Evolutionary conservation across 1,140 invertebrate genomes (phyloP), one percentile per base, ranked within the genome.

Genomic region (Pantala flavescens): DNA sequence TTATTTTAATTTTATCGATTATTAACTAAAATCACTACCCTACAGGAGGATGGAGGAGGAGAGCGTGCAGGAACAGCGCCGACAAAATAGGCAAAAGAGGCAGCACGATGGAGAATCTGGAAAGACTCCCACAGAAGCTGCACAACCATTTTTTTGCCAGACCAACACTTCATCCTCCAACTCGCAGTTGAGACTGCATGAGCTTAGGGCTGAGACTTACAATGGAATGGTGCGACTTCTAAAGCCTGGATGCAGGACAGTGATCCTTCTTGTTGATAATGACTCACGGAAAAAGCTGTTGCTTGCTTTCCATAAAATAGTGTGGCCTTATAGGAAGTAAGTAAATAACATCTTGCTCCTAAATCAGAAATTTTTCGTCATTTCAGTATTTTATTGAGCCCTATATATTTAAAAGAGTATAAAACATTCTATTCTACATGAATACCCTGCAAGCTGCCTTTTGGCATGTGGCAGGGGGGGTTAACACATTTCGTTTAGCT

Each of bases 311-410:
- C 94, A 97, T 82, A 91, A 91, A 84, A 90, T 92, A 78, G 91
- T 98, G 72, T 97, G 94, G 91, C 96, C 96, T 19, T 97, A 98
- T 81, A 88, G 96, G 81, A 95, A 94, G 93, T 96, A 84, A 84
- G 86, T 79, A n/a, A 21, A 23, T 14, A n/a, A 63, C n/a, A 14
- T 63, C 14, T 63, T 63, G n/a, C 14, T 63, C n/a, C n/a, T 63
- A 14, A 14, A 63, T 63, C n/a, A 14, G 14, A 14, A n/a, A n/a
- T n/a, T n/a, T n/a, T n/a, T n/a, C n/a, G n/a, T n/a, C n/a, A n/a
- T n/a, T n/a, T n/a, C n/a, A n/a, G n/a, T n/a, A n/a, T n/a, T n/a
- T n/a, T n/a, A n/a, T n/a, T n/a, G n/a, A n/a, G n/a, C n/a, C n/a
- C n/a, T n/a, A n/a, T n/a, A n/a, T n/a, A n/a, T n/a, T n/a, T n/a